Evolutionary conservation across 2,797 vertebrate species (phyloP), one percentile per base, ranked within the genome.

Genomic region (Enteromius argenteus): DNA sequence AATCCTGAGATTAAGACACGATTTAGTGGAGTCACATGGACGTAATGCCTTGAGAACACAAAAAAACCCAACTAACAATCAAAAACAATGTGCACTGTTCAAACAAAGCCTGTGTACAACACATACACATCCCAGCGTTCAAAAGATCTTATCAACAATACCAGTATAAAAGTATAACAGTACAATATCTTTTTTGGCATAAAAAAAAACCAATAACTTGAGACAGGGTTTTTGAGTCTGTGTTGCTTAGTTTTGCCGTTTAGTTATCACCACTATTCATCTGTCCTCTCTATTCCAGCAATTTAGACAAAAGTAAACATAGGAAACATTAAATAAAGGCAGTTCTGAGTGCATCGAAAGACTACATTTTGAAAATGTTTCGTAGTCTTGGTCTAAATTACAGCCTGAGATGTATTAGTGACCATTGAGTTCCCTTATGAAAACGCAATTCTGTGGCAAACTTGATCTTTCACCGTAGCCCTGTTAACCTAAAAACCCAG

Each of bases 1-100:
- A 77, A 68, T 69, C 64, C 64, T 32, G 23, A 67, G 37, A 83
- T 76, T 83, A 46, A 58, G 35, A 35, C 73, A 68, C 1, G 23
- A 78, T 58, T 77, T 19, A 46, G 27, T 30, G 23, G 8, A 77
- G 49, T 77, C 73, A 83, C 62, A 68, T 68, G 62, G 51, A 69
- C 46, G 68, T 44, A 75, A 67, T 51, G 30, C 60, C 67, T 64
- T 53, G n/a, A 58, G 51, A 21, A 44, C 13, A 82, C 27, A 27
- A 35, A 35, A 35, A 35, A 39, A 9, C 51, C 74, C 23, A n/a
- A n/a, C 3, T 51, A 19, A 46, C 1, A 11, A 42, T 46, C 5
- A n/a, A 77, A 76, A 77, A 42, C 60, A 56, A 56, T 10, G 42
- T 3, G 27, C 17, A 11, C 21, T 14, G 27, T 30, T 27, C 35